These are phyloP conservation scores for Xiphorhynchus elegans DNA, from an alignment of 2,113 vertebrate genomes.

Conservation along the genomic window DNA sequence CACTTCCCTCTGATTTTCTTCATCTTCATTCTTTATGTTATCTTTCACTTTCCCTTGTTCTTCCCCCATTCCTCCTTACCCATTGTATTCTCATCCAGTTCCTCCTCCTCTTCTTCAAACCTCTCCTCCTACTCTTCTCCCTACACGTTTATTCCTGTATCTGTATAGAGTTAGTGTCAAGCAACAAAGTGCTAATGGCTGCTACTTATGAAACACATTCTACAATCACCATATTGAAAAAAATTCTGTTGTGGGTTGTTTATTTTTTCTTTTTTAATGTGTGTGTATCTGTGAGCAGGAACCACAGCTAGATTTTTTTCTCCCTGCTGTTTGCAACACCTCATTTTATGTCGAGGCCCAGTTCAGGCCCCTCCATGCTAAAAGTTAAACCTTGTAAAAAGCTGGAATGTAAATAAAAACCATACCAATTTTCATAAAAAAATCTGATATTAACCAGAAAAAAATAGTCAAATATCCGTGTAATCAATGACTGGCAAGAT, in stretches of 20 bases:
- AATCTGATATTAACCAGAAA: slow-evolving; percentile 28
- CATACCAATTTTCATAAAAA: neutral
- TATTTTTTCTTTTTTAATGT: neutral
- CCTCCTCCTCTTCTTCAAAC: neutral
- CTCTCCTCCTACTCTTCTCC: neutral
- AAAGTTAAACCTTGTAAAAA: slow-evolving; percentile 9
- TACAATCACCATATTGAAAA: neutral
- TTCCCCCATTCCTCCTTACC: neutral
- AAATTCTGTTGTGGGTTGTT: neutral
- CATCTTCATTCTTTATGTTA: neutral
- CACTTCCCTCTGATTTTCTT: neutral
- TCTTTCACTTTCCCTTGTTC: neutral
- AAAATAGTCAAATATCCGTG: neutral
- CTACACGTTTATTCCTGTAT: neutral
- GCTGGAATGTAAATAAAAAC: neutral
- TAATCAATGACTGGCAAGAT: slow-evolving; percentile 53
- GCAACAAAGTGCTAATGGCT: neutral
- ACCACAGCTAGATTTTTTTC: neutral
- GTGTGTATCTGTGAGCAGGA: neutral
- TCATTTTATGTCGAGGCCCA: neutral
- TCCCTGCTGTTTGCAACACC: neutral
- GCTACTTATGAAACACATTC: neutral
- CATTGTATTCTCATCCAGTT: neutral
- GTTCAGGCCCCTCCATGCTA: neutral
- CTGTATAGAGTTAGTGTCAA: neutral